These are phyloP conservation scores for Rhinolophus sinicus DNA, from an alignment of 2,113 vertebrate genomes.

Conservation along the genomic window DNA sequence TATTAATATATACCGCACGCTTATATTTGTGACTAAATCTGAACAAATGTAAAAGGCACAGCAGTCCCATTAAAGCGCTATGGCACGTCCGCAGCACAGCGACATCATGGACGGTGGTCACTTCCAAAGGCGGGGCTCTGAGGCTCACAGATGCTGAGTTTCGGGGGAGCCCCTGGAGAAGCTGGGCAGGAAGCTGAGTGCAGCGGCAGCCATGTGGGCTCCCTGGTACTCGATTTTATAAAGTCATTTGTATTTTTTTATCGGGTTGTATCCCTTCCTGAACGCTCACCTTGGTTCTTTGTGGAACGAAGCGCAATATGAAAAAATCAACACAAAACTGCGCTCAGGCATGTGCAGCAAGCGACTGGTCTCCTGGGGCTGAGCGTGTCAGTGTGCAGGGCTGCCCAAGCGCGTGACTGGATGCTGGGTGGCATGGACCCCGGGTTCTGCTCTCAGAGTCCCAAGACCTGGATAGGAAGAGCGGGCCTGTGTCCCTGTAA, in stretches of 20 bases:
- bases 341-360: fast-evolving
- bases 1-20: too few species aligned
- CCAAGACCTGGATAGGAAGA: fast-evolving
- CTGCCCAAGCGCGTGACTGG: fast-evolving
- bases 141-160: background rate
- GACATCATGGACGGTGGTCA: fast-evolving
- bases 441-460: too few species aligned
- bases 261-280: background rate
- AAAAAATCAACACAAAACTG: background rate
- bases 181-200: background rate
- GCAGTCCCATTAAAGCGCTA: background rate
- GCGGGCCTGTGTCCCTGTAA: background rate
- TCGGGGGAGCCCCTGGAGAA: too few species aligned
- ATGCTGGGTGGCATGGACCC: too few species aligned
- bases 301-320: background rate
- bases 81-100: fast-evolving
- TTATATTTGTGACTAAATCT: background rate
- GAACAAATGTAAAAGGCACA: too few species aligned
- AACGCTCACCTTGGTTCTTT: background rate
- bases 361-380: fast-evolving
- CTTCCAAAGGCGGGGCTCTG: background rate
- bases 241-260: background rate
- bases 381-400: fast-evolving
- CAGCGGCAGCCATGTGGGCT: background rate
- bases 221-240: fast-evolving